Evolutionary conservation across 2,113 vertebrate genomes (phyloP).

Genomic region (Poeciliopsis turrubarensis): DNA sequence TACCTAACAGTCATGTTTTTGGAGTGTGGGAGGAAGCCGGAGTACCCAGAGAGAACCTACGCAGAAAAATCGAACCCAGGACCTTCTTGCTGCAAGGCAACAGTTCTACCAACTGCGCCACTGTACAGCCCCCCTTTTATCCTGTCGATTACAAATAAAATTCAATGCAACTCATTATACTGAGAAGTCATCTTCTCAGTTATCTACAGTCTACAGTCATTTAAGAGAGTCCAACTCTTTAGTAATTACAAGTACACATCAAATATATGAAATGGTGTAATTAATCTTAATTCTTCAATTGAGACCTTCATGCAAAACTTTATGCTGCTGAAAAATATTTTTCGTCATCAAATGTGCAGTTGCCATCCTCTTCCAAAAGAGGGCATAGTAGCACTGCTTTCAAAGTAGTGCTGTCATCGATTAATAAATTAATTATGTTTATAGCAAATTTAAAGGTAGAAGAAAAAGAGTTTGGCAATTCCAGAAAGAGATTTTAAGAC

Average conservation of each 20-base stretch:
- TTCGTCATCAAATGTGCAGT: constrained; percentile 6
- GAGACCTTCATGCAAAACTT: not conserved
- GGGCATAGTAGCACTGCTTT: constrained; percentile 20
- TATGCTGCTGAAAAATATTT: not conserved
- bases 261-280: not conserved
- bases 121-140: too few species aligned
- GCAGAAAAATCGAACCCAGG: too few species aligned
- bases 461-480: not conserved
- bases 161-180: not conserved
- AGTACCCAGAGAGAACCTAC: too few species aligned
- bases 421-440: too few species aligned
- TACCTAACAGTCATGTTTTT: too few species aligned
- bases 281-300: not conserved
- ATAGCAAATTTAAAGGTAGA: not conserved
- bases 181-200: not conserved
- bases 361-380: constrained; percentile 46
- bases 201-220: too few species aligned
- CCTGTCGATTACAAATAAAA: too few species aligned
- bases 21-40: too few species aligned
- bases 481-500: not conserved
- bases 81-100: too few species aligned
- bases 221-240: not conserved
- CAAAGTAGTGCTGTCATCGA: too few species aligned
- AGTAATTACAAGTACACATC: not conserved
- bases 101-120: too few species aligned